Percentiles rank a stretch among this genome's conserved stretches.
These are phyloP conservation scores for Hoplodrina blanda DNA, from an alignment of 2,888 invertebrate genomes.

Conservation along the genomic window DNA sequence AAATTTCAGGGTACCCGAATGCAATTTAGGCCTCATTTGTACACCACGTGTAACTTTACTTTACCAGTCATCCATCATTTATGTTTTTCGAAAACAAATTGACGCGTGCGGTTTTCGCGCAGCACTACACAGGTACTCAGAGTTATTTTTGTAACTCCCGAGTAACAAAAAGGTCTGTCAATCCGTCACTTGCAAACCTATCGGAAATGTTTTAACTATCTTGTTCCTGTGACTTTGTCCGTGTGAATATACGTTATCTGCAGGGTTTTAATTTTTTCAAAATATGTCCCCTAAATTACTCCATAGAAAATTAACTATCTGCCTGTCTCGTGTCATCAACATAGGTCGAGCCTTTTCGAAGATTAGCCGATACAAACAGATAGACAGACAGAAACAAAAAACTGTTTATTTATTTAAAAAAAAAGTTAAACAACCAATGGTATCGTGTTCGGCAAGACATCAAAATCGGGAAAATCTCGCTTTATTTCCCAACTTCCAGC, in stretches of 20 bases:
- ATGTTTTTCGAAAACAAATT: slow-evolving; percentile 2
- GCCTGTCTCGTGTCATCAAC: too few species aligned
- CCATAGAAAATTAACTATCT: too few species aligned
- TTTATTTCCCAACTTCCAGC: slow-evolving; percentile 1
- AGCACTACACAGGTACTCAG: background rate
- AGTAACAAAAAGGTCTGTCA: slow-evolving; percentile 14
- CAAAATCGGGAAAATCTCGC: background rate
- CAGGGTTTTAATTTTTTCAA: too few species aligned
- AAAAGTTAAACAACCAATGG: too few species aligned
- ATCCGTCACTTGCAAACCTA: slow-evolving; percentile 19
- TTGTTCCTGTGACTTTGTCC: too few species aligned
- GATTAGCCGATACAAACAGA: too few species aligned
- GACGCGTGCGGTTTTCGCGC: background rate
- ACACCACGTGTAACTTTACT: slow-evolving; percentile 11
- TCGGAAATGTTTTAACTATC: background rate
- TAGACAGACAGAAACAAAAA: too few species aligned
- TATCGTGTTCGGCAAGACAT: too few species aligned
- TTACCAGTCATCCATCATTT: slow-evolving; percentile 11
- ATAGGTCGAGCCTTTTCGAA: too few species aligned
- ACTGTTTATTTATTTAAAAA: too few species aligned
- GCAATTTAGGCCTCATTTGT: background rate
- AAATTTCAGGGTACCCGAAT: background rate
- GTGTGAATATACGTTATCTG: too few species aligned
- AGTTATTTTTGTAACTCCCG: slow-evolving; percentile 5
- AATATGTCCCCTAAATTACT: too few species aligned